A percentile compares a stretch with the other conserved stretches of the same genome.
phyloP scores from a whole-genome alignment of 2,888 invertebrate genomes.

The Dasysyrphus albostriatus region DNA sequence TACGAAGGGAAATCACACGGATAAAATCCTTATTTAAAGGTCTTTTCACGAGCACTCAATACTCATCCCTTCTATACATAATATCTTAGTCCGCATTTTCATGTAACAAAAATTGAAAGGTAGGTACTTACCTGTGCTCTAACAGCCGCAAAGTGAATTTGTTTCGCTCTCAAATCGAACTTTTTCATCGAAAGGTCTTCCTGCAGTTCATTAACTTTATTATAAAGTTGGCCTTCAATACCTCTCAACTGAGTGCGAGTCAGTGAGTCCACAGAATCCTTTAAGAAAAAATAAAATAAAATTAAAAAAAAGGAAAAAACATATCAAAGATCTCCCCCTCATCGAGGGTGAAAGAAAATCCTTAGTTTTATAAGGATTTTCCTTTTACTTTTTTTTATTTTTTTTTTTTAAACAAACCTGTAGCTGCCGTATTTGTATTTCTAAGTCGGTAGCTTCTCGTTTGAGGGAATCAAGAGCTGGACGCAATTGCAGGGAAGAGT shows the following conservation, averaged over 20 bases:
- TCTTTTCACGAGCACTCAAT: background rate
- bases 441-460: constrained; percentile 93
- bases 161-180: constrained; percentile 96
- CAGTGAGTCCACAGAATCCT: constrained; percentile 93
- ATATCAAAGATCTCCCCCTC: constrained; percentile 20
- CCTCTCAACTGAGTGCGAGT: constrained; percentile 91
- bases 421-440: constrained; percentile 93
- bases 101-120: background rate
- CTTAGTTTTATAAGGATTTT: constrained; percentile 49
- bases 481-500: constrained; percentile 89
- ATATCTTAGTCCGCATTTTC: background rate
- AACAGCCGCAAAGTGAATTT: constrained; percentile 94
- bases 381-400: background rate
- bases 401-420: constrained; percentile 84
- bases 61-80: background rate
- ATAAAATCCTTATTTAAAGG: constrained; percentile 4
- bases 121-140: constrained; percentile 92
- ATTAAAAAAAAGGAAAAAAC: constrained; percentile 39
- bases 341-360: constrained; percentile 18
- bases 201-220: constrained; percentile 97
- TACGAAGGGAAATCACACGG: background rate
- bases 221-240: constrained; percentile 92
- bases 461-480: constrained; percentile 91
- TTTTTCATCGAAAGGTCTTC: constrained; percentile 97
- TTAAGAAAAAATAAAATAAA: constrained; percentile 10